Percentiles rank a stretch among this genome's conserved stretches.
Evolutionary conservation across 2,113 vertebrate genomes (phyloP).

Genomic region (Sebastes schlegelii): DNA sequence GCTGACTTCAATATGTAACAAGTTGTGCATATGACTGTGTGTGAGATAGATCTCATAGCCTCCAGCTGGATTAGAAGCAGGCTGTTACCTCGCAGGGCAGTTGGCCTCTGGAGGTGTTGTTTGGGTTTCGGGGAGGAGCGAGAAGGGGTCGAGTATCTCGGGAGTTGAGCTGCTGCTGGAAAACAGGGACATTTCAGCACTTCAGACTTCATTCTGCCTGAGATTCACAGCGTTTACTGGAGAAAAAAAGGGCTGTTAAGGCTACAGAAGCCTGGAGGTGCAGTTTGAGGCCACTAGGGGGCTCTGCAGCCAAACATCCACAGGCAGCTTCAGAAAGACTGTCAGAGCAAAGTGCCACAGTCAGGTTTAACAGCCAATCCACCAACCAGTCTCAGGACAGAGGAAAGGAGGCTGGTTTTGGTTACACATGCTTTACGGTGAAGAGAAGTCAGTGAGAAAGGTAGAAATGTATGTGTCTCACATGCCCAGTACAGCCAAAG

Average conservation of each 20-base stretch:
- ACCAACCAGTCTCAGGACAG: slow-evolving; percentile 16
- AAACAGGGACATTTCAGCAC: slow-evolving; percentile 87
- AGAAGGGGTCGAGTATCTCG: slow-evolving; percentile 92
- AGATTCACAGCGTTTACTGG: slow-evolving; percentile 27
- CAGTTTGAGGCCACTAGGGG: slow-evolving; percentile 63
- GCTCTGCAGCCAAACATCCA: slow-evolving; percentile 40
- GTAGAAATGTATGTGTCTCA: slow-evolving; percentile 20
- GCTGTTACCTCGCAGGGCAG: slow-evolving; percentile 94
- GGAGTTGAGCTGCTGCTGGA: slow-evolving; percentile 92
- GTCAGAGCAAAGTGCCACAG: slow-evolving; percentile 7
- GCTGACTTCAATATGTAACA: not conserved
- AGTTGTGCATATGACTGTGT: not conserved
- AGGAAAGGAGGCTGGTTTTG: slow-evolving; percentile 21
- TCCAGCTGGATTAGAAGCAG: slow-evolving; percentile 35
- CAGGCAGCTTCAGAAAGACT: not conserved
- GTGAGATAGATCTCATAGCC: slow-evolving; percentile 31
- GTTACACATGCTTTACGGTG: slow-evolving; percentile 60
- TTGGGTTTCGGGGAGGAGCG: slow-evolving; percentile 97
- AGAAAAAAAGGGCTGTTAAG: not conserved
- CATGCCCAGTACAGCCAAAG: slow-evolving; percentile 54
- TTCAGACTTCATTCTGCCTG: slow-evolving; percentile 36
- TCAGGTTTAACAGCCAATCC: slow-evolving; percentile 1
- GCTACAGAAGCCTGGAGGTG: not conserved
- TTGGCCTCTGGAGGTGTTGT: slow-evolving; percentile 93
- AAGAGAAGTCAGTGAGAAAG: slow-evolving; percentile 33